Base-by-base conservation (phyloP, 2,888 invertebrate genomes). In the Mythimna ferrago region DNA sequence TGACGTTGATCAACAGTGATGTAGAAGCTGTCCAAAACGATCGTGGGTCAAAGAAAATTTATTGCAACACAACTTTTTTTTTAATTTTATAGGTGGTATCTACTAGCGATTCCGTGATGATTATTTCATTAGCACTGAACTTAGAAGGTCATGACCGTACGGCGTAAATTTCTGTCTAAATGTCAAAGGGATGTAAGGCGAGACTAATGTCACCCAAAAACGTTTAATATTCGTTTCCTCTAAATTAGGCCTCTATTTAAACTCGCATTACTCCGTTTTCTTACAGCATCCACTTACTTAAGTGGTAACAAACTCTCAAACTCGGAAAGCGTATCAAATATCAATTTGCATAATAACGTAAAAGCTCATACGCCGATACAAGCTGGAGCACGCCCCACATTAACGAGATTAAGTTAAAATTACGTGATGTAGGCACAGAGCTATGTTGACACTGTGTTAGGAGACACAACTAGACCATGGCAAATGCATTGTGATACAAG, bases 321-420 rank as follows among this genome's bases (percentile, higher is more conserved):
- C 92, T 90, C 87, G 78, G 88, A 89, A 87, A 91, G 90, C 89
- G 90, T 93, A 92, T 93, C 92, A 92, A 93, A 93, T 93, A 91
- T 89, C 91, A 92, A 93, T 94, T 93, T 94, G 91, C 93, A 93
- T 94, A 94, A 93, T 93, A 92, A 90, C 90, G 88, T 91, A 93
- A 91, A 92, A 91, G 92, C 93, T 92, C 91, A 90, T 92, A 90
- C 89, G 88, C 88, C 90, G 91, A 93, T 92, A 92, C 90, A 89
- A 88, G 90, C 89, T 85, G 86, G 87, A 89, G 89, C 90, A 89
- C 90, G 90, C 88, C 86, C 86, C 89, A 91, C 89, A 92, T 93
- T 93, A 94, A 93, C 91, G 80, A 91, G 90, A 94, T 94, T 92
- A 93, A 90, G 91, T 90, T 91, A 92, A 93, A 92, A 91, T 93